These are phyloP conservation scores for Bimastos eiseni DNA, from an alignment of 2,888 invertebrate species.

Conservation along the genomic window DNA sequence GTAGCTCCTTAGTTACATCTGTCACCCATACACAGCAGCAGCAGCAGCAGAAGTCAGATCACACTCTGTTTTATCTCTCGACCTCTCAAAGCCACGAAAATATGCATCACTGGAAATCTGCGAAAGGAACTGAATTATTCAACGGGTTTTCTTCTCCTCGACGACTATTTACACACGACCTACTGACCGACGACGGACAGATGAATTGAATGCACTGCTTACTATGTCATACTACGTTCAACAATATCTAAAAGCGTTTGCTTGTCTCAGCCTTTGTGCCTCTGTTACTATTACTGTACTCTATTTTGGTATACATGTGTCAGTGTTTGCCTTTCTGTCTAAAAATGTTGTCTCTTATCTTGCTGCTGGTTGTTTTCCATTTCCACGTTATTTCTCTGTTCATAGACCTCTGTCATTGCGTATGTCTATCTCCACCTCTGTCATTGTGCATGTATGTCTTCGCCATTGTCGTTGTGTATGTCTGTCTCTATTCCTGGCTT, in stretches of 20 bases:
- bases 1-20: background rate
- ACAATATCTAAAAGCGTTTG: background rate
- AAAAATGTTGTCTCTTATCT: background rate
- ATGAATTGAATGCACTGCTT: background rate
- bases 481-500: background rate
- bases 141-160: background rate
- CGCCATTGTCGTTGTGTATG: background rate
- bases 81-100: background rate
- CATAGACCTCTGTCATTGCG: too few relatives aligned
- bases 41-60: background rate
- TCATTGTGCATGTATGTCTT: background rate
- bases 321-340: background rate
- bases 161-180: background rate
- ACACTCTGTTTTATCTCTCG: background rate
- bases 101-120: slow-evolving; percentile 4
- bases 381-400: too few relatives aligned
- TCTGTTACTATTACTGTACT: background rate
- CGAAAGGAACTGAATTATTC: background rate
- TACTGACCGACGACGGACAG: too few relatives aligned
- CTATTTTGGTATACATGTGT: background rate
- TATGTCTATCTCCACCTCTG: background rate
- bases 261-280: background rate
- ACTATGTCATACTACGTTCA: background rate
- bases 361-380: background rate
- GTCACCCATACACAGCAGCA: background rate